Evolutionary conservation across 2,113 vertebrate genomes (phyloP), one percentile per base, ranked within the genome.

Genomic region (Nibea coibor): DNA sequence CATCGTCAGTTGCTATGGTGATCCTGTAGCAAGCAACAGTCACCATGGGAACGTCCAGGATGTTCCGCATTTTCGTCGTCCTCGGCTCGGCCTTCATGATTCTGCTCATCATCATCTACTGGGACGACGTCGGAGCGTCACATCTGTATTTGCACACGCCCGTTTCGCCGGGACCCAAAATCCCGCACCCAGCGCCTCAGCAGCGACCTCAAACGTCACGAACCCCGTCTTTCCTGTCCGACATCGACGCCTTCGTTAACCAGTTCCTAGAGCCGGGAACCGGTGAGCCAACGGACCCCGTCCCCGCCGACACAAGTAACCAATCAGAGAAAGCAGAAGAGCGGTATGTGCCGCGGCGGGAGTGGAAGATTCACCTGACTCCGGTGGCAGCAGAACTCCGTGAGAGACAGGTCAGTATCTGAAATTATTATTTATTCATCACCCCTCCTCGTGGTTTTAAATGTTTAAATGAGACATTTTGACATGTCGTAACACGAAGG

Each of bases 41-140:
- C 96, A 95, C 93, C 68, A 99, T 99, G 98, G 96, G 95, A 93
- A 97, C 96, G 78, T 95, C 97, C 0, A 96, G 96, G 75, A 95
- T 97, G 72, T 96, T 99, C 86, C 97, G 96, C 79, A 93, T 98
- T 71, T 97, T 97, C 78, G 93, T 98, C 81, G 95, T 96, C 66
- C 92, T 99, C 83, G 96, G 97, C 50, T 97, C 97, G 0, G 91
- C 95, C 68, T 96, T 98, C 89, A 99, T 97, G 97, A 96, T 99
- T 84, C 95, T 99, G 3, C 91, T 99, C 47, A 99, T 99, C 84
- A 99, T 99, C 16, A 96, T 98, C 43, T 99, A 99, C 90, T 99
- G 98, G 98, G 97, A 99, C 84, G 97, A 96, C 0, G 97, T 98
- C 19, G 97, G 97, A 15, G 95, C 96, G 0, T 94, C 96, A 3